Evolutionary conservation across 2,113 vertebrate species (phyloP).

Genomic region (Mormyrus iriodes): DNA sequence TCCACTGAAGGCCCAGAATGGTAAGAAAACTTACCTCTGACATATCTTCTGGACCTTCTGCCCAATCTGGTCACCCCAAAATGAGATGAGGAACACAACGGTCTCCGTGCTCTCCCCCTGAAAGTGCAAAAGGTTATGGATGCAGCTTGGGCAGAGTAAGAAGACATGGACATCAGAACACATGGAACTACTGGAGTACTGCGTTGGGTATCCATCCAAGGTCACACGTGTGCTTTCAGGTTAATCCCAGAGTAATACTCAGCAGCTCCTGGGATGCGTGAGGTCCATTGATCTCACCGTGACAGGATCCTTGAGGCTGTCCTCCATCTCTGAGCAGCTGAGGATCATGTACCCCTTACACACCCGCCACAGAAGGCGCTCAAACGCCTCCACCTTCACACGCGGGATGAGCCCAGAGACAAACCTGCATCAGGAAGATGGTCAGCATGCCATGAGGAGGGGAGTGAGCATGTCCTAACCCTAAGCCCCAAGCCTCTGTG

Average conservation of each 20-base stretch:
- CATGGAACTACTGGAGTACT: background rate
- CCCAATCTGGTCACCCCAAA: constrained; percentile 95
- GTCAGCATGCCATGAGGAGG: background rate
- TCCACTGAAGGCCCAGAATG: background rate
- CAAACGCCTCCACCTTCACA: constrained; percentile 87
- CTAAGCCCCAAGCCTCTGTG: background rate
- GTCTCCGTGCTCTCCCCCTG: constrained; percentile 84
- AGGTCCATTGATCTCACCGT: constrained; percentile 56
- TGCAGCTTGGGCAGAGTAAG: background rate
- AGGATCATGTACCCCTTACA: constrained; percentile 94
- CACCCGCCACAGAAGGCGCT: constrained; percentile 90
- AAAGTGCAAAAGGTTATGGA: constrained; percentile 24
- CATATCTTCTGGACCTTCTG: constrained; percentile 97
- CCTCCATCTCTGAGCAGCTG: constrained; percentile 79
- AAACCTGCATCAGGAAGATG: constrained; percentile 60
- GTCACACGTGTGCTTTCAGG: background rate
- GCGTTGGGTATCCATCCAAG: background rate
- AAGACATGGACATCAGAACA: background rate
- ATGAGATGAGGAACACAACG: constrained; percentile 89
- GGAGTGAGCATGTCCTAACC: background rate
- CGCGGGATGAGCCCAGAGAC: constrained; percentile 85
- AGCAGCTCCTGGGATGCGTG: background rate
- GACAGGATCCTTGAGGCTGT: constrained; percentile 77
- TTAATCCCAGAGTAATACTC: background rate
- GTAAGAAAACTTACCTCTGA: constrained; percentile 76